Conservation (phyloP, 2,113 vertebrate genomes). For the Gasterosteus aculeatus region DNA sequence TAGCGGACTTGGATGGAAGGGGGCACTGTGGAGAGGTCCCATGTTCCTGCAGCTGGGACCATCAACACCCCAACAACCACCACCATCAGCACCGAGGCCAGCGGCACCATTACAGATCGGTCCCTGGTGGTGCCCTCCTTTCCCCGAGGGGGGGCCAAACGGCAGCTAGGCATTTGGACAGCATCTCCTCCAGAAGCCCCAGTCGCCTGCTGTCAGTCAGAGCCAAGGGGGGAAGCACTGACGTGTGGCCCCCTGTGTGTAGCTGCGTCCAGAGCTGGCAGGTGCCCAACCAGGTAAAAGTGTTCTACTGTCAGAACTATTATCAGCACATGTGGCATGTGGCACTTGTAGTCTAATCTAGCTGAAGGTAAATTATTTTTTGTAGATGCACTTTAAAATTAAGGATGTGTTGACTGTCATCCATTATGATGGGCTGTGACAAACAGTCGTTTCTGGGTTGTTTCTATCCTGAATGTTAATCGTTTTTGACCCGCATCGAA, state of each 20-base stretch:
- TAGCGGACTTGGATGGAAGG: slow-evolving; percentile 76
- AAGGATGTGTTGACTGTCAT: neutral
- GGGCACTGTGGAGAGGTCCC: slow-evolving; percentile 66
- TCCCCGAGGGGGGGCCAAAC: slow-evolving; percentile 67
- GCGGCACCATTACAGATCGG: slow-evolving; percentile 59
- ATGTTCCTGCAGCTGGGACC: slow-evolving; percentile 79
- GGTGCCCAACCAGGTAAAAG: slow-evolving; percentile 86
- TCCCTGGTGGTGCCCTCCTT: slow-evolving; percentile 54
- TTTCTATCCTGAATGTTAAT: neutral
- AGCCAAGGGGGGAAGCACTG: slow-evolving; percentile 80
- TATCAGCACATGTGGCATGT: neutral
- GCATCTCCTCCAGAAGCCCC: slow-evolving; percentile 80
- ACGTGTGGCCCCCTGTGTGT: slow-evolving; percentile 83
- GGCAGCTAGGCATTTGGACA: slow-evolving; percentile 78
- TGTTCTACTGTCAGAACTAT: neutral
- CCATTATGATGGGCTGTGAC: neutral
- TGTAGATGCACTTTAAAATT: neutral
- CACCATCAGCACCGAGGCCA: slow-evolving; percentile 54
- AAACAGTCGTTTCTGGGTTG: neutral
- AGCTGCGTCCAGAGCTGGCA: slow-evolving; percentile 83
- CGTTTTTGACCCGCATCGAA: neutral
- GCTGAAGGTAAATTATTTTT: neutral
- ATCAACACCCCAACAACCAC: slow-evolving; percentile 50
- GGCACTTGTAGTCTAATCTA: neutral
- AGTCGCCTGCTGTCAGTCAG: slow-evolving; percentile 62